Base-by-base conservation (phyloP, 2,113 vertebrate species). In the Promerops cafer region DNA sequence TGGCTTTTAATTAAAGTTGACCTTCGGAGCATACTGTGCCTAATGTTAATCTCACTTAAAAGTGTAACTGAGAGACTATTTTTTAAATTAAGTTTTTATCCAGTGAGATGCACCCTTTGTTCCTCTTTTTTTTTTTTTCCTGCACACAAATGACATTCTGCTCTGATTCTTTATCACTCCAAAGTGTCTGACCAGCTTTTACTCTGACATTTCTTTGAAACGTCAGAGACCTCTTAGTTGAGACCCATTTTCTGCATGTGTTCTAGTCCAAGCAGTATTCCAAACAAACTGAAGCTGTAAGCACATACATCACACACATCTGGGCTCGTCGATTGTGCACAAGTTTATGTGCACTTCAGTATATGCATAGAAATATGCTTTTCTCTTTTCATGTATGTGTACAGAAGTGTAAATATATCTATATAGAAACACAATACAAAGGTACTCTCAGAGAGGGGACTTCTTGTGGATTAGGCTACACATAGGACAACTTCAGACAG, bases 261-360 rank as follows among this genome's bases (percentile, higher is more conserved):
- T 65, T 83, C 14, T 31, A 63, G 59, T 13, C 28, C 13, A 45
- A 72, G 57, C 4, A 44, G 9, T 31, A 30, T 47, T 66, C 75
- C 22, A 54, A 87, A 60, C 1, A 2, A 20, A 18, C 7, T 44
- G 19, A 19, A 52, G 8, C 8, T 35, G 14, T 65, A 40, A 83
- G 39, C 7, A 40, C 1, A 0, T 11, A 54, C 17, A 12, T 19
- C 35, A 30, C 16, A 64, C 0, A 0, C 0, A 2, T 61, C 21
- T 30, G 66, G 18, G 7, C 8, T 45, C 21, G 9, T 8, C 54
- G 42, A 22, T 9, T 28, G 7, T 72, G 11, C 17, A 37, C 11
- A 66, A 26, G 5, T 10, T 40, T 54, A 53, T 82, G 40, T 13
- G 26, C 13, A 39, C 3, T 37, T 45, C 18, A 30, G 2, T 5